Base-by-base conservation (phyloP, 2,113 vertebrate genomes). In the Pluvianellus socialis region DNA sequence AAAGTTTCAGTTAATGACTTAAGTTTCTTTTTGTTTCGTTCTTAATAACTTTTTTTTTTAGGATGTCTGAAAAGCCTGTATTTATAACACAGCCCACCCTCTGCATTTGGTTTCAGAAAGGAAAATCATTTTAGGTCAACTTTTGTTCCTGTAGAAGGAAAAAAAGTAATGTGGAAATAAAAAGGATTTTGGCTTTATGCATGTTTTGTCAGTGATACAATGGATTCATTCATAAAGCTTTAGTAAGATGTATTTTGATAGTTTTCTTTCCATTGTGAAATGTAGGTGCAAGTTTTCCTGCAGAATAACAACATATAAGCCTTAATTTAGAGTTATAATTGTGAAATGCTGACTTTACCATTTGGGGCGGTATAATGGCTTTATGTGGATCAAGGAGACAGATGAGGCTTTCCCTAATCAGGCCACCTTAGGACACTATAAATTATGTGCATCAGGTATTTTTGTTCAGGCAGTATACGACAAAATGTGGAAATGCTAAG, bases 251-350 rank as follows among this genome's bases (percentile, higher is more conserved):
- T 91, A 52, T 86, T 96, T 95, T 94, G 53, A 24, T 94, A 74
- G 73, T 96, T 83, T 76, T 49, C 42, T 80, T 96, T 53, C 93
- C 52, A 87, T 86, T 95, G 83, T 84, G 87, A 93, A 91, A 77
- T 5, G 5, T 67, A 83, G 66, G 59, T 87, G 33, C 20, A 65
- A 45, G 68, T 88, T 96, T 91, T 94, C 68, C 26, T 61, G 59
- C 66, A 77, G 91, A 96, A 77, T 50, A 92, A 83, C 73, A 84
- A 55, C 62, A 89, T 68, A 80, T 82, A 77, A 80, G 72, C 79
- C 92, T 91, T 96, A 94, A 80, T 75, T 95, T 93, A 86, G 70
- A 90, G 14, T 76, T 91, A 28, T 66, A 93, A 96, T 97, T 97
- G 88, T 26, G 76, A 90, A 86, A 80, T 81, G 83, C 86, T 96